Conservation (phyloP, 2,113 vertebrate genomes). For the Arothron firmamentum region DNA sequence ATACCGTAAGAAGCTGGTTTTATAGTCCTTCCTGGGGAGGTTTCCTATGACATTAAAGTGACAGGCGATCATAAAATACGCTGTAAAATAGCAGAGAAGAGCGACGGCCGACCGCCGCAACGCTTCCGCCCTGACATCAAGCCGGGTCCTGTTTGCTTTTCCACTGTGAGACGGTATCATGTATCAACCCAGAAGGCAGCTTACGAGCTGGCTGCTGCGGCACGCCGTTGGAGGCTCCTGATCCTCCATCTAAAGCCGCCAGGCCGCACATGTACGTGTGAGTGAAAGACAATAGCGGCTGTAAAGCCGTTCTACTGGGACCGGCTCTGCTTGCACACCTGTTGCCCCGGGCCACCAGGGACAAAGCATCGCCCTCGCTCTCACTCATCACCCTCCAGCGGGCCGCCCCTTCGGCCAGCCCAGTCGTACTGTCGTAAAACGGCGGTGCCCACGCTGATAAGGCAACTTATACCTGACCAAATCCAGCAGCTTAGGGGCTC, state of each 20-base stretch:
- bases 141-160: conserved; percentile 43
- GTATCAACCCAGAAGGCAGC: too few relatives aligned
- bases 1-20: conserved; percentile 9
- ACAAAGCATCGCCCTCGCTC: conserved; percentile 43
- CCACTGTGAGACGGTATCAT: too few relatives aligned
- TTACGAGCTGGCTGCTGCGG: too few relatives aligned
- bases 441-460: conserved; percentile 37
- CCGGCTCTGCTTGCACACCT: conserved; percentile 68
- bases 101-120: conserved; percentile 43
- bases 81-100: conserved; percentile 33
- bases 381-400: conserved; percentile 36
- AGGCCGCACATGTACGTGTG: conserved; percentile 55
- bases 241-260: too few relatives aligned
- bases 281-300: conserved; percentile 78
- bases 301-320: conserved; percentile 63
- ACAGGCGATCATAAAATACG: conserved; percentile 22
- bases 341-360: conserved; percentile 58
- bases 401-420: conserved; percentile 33
- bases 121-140: conserved; percentile 27
- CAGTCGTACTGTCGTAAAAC: conserved; percentile 47
- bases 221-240: too few relatives aligned
- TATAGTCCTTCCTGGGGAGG: conserved; percentile 10
- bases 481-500: conserved; percentile 42
- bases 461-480: conserved; percentile 51
- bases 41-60: conserved; percentile 32